Conservation (phyloP, 2,797 vertebrate species). For the Florisuga fusca region DNA sequence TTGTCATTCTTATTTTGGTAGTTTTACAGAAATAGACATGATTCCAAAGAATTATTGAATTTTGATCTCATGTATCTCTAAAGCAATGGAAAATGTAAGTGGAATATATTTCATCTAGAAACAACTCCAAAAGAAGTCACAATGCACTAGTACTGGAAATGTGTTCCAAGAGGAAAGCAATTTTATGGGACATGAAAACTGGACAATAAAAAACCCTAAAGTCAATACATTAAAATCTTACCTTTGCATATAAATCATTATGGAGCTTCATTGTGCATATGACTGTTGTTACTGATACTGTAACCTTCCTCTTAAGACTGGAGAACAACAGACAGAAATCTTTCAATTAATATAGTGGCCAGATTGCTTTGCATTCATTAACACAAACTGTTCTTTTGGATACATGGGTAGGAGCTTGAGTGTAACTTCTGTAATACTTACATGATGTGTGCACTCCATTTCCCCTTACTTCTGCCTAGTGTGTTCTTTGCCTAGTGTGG, state of each 20-base stretch:
- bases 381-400: background rate
- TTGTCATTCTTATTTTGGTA: background rate
- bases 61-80: constrained; percentile 14
- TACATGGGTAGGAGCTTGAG: background rate
- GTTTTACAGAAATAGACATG: background rate
- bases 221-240: background rate
- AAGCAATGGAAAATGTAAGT: background rate
- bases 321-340: background rate
- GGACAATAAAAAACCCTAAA: background rate
- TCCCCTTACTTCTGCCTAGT: no score
- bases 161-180: background rate
- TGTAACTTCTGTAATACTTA: background rate
- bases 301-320: background rate
- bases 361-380: background rate
- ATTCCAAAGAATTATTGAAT: background rate
- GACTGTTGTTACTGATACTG: background rate
- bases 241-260: background rate
- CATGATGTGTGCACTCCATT: background rate
- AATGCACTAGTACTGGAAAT: background rate
- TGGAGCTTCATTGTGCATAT: background rate
- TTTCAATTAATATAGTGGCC: background rate
- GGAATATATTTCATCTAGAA: background rate
- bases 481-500: background rate
- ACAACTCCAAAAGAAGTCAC: background rate
- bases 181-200: background rate